Percentiles rank a stretch among this genome's conserved stretches.
Conservation (phyloP, 2,113 vertebrate species). For the Petrocephalus microphthalmus region DNA sequence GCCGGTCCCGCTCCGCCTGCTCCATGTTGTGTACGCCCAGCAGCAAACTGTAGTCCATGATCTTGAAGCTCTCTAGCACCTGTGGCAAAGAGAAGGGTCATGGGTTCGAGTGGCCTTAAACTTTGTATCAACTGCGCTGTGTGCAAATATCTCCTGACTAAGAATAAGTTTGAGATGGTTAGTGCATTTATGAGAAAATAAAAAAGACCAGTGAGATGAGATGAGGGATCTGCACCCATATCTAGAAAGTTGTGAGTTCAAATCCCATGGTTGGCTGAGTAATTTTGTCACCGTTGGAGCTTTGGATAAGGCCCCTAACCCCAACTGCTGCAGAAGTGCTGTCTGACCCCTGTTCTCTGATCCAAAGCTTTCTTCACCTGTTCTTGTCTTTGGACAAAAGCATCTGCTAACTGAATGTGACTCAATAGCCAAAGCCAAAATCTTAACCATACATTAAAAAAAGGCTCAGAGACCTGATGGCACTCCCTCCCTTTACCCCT, state of each 20-base stretch:
- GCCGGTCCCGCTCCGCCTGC: slow-evolving; percentile 76
- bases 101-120: background rate
- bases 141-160: background rate
- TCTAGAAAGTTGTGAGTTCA: background rate
- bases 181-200: background rate
- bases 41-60: slow-evolving; percentile 98
- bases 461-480: background rate
- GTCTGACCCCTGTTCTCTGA: background rate
- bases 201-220: background rate
- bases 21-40: slow-evolving; percentile 89
- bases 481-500: background rate
- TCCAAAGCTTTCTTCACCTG: background rate
- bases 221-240: background rate
- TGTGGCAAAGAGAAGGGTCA: slow-evolving; percentile 34
- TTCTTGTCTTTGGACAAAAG: no score
- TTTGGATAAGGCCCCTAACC: background rate
- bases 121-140: background rate
- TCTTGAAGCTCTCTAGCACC: slow-evolving; percentile 98
- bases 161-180: background rate
- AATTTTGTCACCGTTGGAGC: background rate
- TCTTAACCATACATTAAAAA: background rate
- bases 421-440: background rate
- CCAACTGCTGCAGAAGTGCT: background rate
- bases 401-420: no score
- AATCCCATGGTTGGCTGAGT: background rate